phyloP scores from a whole-genome alignment of 2,888 invertebrate genomes.

The Ceraclea dissimilis region DNA sequence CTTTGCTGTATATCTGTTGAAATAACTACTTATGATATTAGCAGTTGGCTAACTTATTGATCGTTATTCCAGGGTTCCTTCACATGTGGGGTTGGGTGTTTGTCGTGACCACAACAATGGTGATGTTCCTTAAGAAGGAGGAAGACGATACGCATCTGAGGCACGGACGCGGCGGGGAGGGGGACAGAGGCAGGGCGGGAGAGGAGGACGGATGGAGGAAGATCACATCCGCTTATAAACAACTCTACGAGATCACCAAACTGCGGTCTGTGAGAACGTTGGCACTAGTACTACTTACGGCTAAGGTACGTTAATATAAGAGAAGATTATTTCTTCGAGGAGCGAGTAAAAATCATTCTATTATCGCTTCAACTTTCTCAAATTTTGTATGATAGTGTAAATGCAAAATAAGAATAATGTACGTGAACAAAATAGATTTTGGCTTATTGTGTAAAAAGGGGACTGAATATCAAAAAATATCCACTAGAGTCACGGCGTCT shows the following conservation, averaged over 20 bases:
- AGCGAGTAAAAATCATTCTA: no score
- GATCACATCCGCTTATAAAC: constrained; percentile 69
- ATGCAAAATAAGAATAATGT: no score
- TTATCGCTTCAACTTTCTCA: no score
- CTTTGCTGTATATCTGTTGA: no score
- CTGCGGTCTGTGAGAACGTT: constrained; percentile 75
- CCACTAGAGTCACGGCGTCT: no score
- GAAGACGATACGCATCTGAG: constrained; percentile 35
- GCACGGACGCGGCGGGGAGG: constrained; percentile 29
- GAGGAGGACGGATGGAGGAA: constrained; percentile 32
- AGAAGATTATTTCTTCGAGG: background rate
- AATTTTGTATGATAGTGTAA: no score
- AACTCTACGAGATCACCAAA: constrained; percentile 74
- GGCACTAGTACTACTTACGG: constrained; percentile 76
- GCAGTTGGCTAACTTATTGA: no score
- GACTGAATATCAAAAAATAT: no score
- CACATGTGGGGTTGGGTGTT: constrained; percentile 94
- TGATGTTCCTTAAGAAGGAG: constrained; percentile 75
- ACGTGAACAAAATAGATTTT: no score
- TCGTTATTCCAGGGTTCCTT: constrained; percentile 75
- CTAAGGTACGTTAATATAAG: constrained; percentile 56
- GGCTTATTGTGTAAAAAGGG: no score
- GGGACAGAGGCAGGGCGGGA: constrained; percentile 30
- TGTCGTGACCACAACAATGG: constrained; percentile 79
- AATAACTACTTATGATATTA: no score